phyloP scores from a whole-genome alignment of 2,888 invertebrate species.

The Phalera bucephala region DNA sequence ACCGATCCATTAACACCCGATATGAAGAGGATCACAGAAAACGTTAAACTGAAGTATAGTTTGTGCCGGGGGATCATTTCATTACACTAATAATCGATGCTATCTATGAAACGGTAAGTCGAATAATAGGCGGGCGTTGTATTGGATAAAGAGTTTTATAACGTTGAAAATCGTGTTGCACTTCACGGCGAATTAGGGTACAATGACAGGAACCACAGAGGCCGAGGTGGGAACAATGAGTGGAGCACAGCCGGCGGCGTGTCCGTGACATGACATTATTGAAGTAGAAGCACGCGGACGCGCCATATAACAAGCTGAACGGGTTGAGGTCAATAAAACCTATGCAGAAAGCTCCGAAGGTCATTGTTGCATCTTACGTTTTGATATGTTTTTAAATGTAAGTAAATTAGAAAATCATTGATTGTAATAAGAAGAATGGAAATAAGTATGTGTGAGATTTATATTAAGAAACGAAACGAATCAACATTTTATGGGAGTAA shows the following conservation, averaged over 20 bases:
- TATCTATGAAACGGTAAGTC: slow-evolving; percentile 36
- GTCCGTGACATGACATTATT: slow-evolving; percentile 73
- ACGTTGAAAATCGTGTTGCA: slow-evolving; percentile 60
- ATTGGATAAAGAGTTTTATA: slow-evolving; percentile 72
- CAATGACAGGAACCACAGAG: slow-evolving; percentile 80
- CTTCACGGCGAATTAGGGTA: slow-evolving; percentile 73
- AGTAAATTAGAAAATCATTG: too few species aligned
- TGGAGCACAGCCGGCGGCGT: slow-evolving; percentile 39
- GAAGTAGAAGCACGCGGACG: slow-evolving; percentile 43
- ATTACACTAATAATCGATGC: slow-evolving; percentile 46
- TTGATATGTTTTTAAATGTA: too few species aligned
- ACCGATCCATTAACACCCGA: slow-evolving; percentile 55
- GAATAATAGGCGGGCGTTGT: slow-evolving; percentile 54
- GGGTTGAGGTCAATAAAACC: slow-evolving; percentile 65
- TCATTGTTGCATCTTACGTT: slow-evolving; percentile 33
- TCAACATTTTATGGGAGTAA: too few species aligned
- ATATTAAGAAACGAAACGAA: too few species aligned
- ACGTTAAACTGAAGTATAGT: slow-evolving; percentile 39
- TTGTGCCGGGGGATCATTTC: slow-evolving; percentile 62
- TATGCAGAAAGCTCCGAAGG: slow-evolving; percentile 49
- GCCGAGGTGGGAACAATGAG: slow-evolving; percentile 60
- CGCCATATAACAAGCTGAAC: slow-evolving; percentile 43
- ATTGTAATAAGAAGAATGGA: too few species aligned
- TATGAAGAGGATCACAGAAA: slow-evolving; percentile 53
- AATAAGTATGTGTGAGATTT: too few species aligned